phyloP scores from a whole-genome alignment of 2,113 vertebrate genomes.

The Alligator sinensis region DNA sequence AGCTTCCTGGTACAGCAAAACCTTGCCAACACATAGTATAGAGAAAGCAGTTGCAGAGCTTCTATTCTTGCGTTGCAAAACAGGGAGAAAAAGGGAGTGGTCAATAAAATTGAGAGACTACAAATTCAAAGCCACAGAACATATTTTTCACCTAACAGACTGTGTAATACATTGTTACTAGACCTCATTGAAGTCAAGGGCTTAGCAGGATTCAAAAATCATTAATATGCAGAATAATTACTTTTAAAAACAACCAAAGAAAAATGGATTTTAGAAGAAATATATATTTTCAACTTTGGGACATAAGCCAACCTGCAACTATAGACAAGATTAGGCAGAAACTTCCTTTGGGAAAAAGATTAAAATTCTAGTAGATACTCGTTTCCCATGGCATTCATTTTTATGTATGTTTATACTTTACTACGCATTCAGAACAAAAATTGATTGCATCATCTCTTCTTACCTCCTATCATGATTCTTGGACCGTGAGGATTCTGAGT shows the following conservation, averaged over 20 bases:
- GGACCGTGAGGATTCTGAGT: constrained; percentile 84
- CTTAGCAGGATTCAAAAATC: background rate
- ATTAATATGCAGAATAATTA: background rate
- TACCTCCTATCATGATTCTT: constrained; percentile 87
- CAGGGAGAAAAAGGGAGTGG: background rate
- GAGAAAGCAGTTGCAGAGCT: background rate
- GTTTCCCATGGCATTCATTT: background rate
- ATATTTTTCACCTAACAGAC: background rate
- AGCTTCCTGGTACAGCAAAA: background rate
- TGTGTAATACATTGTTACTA: background rate
- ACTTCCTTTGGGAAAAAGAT: background rate
- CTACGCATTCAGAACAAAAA: background rate
- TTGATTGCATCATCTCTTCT: background rate
- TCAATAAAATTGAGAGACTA: background rate
- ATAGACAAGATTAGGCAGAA: background rate
- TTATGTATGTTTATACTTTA: background rate
- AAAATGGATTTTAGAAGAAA: background rate
- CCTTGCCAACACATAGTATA: background rate
- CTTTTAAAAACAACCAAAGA: background rate
- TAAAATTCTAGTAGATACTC: background rate
- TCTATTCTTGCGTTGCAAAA: background rate
- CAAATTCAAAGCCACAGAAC: background rate
- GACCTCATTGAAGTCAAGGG: background rate
- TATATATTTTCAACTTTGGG: background rate
- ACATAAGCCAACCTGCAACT: background rate